phyloP scores from a whole-genome alignment of 2,797 vertebrate genomes.

The Acrossocheilus wenchowensis region DNA sequence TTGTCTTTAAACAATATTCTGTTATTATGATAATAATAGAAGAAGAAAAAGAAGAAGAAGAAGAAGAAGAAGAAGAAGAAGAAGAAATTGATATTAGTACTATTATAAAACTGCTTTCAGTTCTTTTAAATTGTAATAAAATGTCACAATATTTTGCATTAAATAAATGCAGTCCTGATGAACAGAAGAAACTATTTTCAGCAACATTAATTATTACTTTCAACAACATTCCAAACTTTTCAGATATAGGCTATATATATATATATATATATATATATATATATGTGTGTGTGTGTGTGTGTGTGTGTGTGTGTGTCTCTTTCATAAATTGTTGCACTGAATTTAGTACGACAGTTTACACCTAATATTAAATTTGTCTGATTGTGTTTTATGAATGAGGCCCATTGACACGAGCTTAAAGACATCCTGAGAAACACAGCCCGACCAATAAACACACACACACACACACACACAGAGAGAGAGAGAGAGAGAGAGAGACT shows the following conservation, averaged over 20 bases:
- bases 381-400: conserved; percentile 26
- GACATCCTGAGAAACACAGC: neutral
- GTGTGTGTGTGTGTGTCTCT: too few relatives aligned
- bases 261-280: too few relatives aligned
- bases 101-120: neutral
- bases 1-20: neutral
- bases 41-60: too few relatives aligned
- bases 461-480: neutral
- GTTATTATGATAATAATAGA: neutral
- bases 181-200: neutral
- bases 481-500: too few relatives aligned
- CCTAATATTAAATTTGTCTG: neutral
- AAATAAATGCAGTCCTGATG: neutral
- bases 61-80: neutral
- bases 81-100: neutral
- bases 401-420: conserved; percentile 2
- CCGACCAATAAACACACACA: conserved; percentile 13
- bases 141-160: neutral
- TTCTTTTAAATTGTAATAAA: neutral
- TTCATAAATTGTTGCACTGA: neutral
- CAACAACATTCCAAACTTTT: neutral
- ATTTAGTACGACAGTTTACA: neutral
- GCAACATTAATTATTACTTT: neutral
- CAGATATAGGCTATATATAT: too few relatives aligned
- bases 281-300: too few relatives aligned